A percentile compares a stretch with the other conserved stretches of the same genome.
Evolutionary conservation across 2,113 vertebrate species (phyloP).

Genomic region (Pteropus alecto): DNA sequence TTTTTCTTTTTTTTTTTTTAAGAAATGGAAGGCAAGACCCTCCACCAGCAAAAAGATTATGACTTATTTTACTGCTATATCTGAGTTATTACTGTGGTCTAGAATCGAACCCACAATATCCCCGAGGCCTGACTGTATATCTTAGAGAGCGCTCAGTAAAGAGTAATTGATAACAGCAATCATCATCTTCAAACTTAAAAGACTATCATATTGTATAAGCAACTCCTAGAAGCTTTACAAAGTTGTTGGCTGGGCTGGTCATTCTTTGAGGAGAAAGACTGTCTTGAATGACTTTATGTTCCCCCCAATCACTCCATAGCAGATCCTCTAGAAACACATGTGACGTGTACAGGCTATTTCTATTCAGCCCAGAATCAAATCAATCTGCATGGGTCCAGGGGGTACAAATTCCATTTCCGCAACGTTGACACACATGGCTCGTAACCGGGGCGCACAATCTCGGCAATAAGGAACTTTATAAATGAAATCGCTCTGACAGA

Average conservation of each 20-base stretch:
- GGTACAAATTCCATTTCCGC: conserved; percentile 34
- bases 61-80: neutral
- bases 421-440: neutral
- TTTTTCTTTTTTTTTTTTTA: neutral
- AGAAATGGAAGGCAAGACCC: neutral
- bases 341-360: neutral
- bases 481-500: conserved; percentile 23
- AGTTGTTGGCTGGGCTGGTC: neutral
- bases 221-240: neutral
- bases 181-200: neutral
- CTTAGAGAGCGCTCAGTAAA: neutral
- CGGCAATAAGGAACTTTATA: neutral
- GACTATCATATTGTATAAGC: neutral
- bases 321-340: neutral
- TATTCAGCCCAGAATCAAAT: conserved; percentile 32
- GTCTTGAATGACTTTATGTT: neutral
- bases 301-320: neutral
- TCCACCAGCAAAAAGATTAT: neutral
- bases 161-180: neutral
- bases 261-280: neutral
- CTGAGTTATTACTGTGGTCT: neutral
- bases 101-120: neutral
- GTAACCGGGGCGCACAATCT: neutral
- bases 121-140: neutral
- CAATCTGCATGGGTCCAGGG: neutral